These are phyloP conservation scores for Astreopora myriophthalma DNA, from an alignment of 64 coral and sea anemone species.

Conservation along the genomic window DNA sequence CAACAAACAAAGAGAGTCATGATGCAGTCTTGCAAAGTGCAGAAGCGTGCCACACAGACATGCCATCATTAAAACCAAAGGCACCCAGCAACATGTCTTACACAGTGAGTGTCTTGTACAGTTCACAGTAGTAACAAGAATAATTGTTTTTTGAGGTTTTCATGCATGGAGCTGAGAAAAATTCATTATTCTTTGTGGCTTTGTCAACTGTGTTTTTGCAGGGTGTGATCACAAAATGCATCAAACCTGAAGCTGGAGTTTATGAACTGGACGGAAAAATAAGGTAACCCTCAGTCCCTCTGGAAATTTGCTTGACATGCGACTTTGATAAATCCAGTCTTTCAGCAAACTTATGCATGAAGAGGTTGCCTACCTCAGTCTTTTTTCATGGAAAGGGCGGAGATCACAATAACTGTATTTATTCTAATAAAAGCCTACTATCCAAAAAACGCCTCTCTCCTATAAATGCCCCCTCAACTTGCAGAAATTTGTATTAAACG, in stretches of 20 bases:
- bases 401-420: no score
- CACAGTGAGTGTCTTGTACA: background rate
- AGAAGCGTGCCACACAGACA: background rate
- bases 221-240: constrained; percentile 56
- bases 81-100: constrained; percentile 8
- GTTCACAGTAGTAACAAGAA: background rate
- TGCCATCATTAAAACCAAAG: background rate
- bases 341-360: no score
- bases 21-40: background rate
- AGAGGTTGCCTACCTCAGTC: no score
- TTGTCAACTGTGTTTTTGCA: background rate
- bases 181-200: background rate
- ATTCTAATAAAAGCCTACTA: no score
- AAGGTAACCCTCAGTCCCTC: background rate
- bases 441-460: no score
- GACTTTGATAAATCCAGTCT: background rate
- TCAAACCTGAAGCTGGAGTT: constrained; percentile 72
- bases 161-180: background rate
- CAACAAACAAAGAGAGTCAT: background rate
- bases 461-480: no score
- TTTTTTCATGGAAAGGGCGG: no score
- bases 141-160: background rate
- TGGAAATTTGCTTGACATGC: background rate
- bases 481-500: no score
- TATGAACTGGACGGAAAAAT: constrained; percentile 74